Base-by-base conservation (phyloP, 2,888 invertebrate genomes). In the Morpho achilles region DNA sequence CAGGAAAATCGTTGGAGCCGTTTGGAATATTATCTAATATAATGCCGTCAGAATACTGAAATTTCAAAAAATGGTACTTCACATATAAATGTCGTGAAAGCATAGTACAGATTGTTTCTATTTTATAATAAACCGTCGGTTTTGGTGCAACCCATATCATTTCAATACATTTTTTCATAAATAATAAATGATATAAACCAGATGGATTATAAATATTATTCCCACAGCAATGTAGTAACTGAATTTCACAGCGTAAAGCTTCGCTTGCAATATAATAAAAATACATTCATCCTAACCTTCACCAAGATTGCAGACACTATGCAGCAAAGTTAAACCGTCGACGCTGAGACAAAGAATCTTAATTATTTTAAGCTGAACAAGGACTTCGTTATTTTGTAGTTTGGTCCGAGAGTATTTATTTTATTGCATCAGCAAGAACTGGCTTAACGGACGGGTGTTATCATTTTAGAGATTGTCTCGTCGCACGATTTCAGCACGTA, bases 341-440 rank as follows among this genome's bases (percentile, higher is more conserved):
- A 72, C 73, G 70, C 73, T 76, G 77, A 74, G 45, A 86, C 83
- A 84, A 86, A 84, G 82, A 82, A 80, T 83, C 79, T 85, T 87
- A 88, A 88, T 88, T 87, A 85, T 84, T 86, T 87, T 81, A 84
- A 87, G 82, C 83, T 76, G 78, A 79, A 78, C 77, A 73, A 79
- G 80, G 79, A 79, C 75, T 75, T 71, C 72, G 74, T 80, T 85
- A 82, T 85, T 87, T 85, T 79, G 80, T 84, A 54, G 54, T 54
- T 54, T 54, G 42, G 41, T 54, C 54, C 8, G 41, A 69, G 72
- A 77, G 72, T 75, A 78, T 80, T 84, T 82, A 84, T 86, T 85
- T 84, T 84, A 87, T 84, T 87, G 80, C 82, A 82, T 82, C 82
- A 85, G 80, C 80, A 74, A 74, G 74, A 32, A 75, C 72, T 63